Percentiles rank a stretch among this genome's conserved stretches.
phyloP scores from a whole-genome alignment of 2,113 vertebrate genomes.

The Chlorocebus sabaeus region DNA sequence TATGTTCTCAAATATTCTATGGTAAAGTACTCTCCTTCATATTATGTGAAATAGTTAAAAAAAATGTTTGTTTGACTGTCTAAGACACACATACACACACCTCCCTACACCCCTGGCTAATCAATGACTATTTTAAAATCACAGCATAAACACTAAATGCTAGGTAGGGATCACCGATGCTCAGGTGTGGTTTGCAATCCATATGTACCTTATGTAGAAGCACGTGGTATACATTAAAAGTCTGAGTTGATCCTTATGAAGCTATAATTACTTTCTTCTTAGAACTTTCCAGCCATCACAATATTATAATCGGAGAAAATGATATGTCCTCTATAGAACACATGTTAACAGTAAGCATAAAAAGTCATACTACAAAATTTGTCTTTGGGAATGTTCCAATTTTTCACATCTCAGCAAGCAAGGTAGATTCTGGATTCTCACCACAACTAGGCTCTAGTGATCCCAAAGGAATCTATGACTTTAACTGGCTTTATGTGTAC shows the following conservation, averaged over 20 bases:
- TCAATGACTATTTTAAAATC: slow-evolving; percentile 70
- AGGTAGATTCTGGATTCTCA: background rate
- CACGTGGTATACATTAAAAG: background rate
- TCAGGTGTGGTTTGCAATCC: slow-evolving; percentile 57
- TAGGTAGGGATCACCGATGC: slow-evolving; percentile 19
- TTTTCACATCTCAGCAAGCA: background rate
- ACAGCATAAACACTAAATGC: slow-evolving; percentile 65
- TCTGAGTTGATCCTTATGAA: background rate
- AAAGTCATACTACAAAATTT: slow-evolving; percentile 31
- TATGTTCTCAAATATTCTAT: slow-evolving; percentile 50
- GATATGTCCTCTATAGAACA: background rate
- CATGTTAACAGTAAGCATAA: background rate
- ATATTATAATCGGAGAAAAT: slow-evolving; percentile 13
- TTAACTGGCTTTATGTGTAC: slow-evolving; percentile 18
- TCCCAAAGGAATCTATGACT: slow-evolving; percentile 38
- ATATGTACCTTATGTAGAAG: slow-evolving; percentile 59
- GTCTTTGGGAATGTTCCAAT: background rate
- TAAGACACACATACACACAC: background rate
- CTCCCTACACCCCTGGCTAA: background rate
- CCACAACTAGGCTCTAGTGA: background rate
- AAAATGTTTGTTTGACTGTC: slow-evolving; percentile 19
- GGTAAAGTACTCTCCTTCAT: slow-evolving; percentile 4
- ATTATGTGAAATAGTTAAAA: slow-evolving; percentile 51
- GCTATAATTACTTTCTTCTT: slow-evolving; percentile 33
- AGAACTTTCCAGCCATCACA: slow-evolving; percentile 21